Evolutionary conservation across 1,140 invertebrate genomes (phyloP).

Genomic region (Camponotus vicinus): DNA sequence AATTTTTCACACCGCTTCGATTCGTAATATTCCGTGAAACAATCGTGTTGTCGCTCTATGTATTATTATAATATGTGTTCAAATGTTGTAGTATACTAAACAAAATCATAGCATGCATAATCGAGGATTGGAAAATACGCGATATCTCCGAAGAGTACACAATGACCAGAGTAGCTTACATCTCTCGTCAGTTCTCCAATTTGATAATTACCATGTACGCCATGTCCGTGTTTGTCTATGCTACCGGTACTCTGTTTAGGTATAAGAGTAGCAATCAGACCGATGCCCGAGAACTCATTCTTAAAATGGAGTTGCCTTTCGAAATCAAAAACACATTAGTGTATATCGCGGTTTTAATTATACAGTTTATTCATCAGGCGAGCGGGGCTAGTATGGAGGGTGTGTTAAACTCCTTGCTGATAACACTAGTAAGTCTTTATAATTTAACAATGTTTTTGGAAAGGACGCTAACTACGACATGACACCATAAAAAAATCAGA

Average conservation of each 20-base stretch:
- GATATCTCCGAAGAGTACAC: background rate
- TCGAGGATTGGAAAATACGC: conserved; percentile 53
- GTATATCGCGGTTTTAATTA: conserved; percentile 42
- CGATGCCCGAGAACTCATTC: no score
- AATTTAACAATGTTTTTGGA: background rate
- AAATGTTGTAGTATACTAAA: conserved; percentile 42
- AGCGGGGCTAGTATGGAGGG: background rate
- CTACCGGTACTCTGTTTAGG: no score
- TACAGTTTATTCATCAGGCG: conserved; percentile 51
- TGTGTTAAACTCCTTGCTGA: background rate
- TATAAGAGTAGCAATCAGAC: no score
- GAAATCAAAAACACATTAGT: background rate
- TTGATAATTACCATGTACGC: background rate
- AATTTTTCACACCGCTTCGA: background rate
- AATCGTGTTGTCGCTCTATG: background rate
- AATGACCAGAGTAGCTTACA: conserved; percentile 16
- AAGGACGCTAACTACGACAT: background rate
- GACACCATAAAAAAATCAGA: no score
- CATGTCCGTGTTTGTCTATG: no score
- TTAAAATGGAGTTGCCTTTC: conserved; percentile 58
- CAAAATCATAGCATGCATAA: conserved; percentile 46
- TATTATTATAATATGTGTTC: background rate
- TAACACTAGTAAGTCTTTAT: no score
- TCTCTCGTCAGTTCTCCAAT: conserved; percentile 40
- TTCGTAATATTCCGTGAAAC: background rate